Conservation (phyloP, 2,888 invertebrate genomes). For the Deladenus siricidicola region DNA sequence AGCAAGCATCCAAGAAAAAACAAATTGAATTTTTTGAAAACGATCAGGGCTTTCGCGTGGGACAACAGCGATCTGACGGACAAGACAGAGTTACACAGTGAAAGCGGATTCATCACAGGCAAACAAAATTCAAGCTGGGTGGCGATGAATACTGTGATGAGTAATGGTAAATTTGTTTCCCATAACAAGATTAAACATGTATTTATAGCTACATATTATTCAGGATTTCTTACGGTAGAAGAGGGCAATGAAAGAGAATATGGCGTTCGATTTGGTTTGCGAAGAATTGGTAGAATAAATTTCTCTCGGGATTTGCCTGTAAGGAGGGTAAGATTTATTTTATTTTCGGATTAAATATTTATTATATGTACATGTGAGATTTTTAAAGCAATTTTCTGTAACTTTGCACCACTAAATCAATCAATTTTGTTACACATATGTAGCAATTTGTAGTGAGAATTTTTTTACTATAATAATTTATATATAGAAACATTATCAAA, state of each 20-base stretch:
- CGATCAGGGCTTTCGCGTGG: conserved; percentile 49
- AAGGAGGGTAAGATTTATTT: conserved; percentile 31
- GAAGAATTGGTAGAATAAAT: conserved; percentile 46
- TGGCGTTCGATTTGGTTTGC: conserved; percentile 40
- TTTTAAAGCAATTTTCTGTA: neutral
- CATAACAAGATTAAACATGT: conserved; percentile 3
- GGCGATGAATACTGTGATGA: conserved; percentile 49
- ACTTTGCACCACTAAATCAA: neutral
- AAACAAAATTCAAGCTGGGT: conserved; percentile 34
- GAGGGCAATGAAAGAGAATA: conserved; percentile 40
- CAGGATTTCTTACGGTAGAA: conserved; percentile 50
- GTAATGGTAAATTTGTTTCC: conserved; percentile 35
- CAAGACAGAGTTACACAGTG: conserved; percentile 49
- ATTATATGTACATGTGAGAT: no score
- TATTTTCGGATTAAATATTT: no score
- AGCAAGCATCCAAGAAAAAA: no score
- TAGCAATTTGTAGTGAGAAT: neutral
- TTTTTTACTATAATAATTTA: neutral
- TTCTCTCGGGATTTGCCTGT: conserved; percentile 51
- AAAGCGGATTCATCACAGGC: conserved; percentile 50
- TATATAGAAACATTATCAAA: neutral
- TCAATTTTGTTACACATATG: neutral
- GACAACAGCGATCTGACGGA: conserved; percentile 40
- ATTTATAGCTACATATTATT: neutral
- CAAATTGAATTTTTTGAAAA: no score